Conservation (phyloP, 1,140 invertebrate species). For the Octopus sinensis region DNA sequence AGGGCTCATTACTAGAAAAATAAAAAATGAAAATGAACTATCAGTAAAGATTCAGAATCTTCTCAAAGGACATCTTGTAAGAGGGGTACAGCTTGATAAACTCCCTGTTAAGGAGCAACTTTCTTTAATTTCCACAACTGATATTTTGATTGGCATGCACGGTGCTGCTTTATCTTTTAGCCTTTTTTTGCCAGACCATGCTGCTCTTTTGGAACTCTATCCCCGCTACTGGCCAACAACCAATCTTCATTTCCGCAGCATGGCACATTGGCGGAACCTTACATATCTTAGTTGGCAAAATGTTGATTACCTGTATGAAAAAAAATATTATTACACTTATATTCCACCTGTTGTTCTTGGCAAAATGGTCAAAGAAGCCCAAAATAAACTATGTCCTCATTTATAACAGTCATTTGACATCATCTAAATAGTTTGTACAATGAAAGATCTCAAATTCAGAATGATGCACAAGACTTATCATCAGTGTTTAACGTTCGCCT, state of each 20-base stretch:
- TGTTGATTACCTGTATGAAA: slow-evolving; percentile 16
- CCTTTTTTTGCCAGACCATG: slow-evolving; percentile 91
- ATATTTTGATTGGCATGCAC: slow-evolving; percentile 93
- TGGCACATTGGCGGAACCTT: slow-evolving; percentile 29
- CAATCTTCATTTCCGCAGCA: slow-evolving; percentile 27
- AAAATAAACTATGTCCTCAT: slow-evolving; percentile 14
- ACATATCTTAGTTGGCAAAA: slow-evolving; percentile 28
- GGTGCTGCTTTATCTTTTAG: slow-evolving; percentile 91
- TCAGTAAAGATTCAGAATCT: slow-evolving; percentile 18
- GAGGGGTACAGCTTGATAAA: slow-evolving; percentile 30
- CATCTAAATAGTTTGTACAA: no score
- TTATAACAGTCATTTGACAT: no score
- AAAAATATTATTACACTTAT: slow-evolving; percentile 10
- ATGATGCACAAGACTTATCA: no score
- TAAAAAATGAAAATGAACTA: slow-evolving; percentile 41
- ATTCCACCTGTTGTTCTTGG: slow-evolving; percentile 15
- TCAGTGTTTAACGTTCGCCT: no score
- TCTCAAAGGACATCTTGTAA: slow-evolving; percentile 11
- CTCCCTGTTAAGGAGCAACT: slow-evolving; percentile 34
- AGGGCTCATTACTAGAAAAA: slow-evolving; percentile 34
- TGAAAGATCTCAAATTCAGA: no score
- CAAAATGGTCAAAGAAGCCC: not conserved
- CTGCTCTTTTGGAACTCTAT: slow-evolving; percentile 87
- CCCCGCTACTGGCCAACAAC: slow-evolving; percentile 19
- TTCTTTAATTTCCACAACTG: slow-evolving; percentile 64